A percentile compares a stretch with the other conserved stretches of the same genome.
phyloP scores from a whole-genome alignment of 2,797 vertebrate species.

The Trachops cirrhosus region DNA sequence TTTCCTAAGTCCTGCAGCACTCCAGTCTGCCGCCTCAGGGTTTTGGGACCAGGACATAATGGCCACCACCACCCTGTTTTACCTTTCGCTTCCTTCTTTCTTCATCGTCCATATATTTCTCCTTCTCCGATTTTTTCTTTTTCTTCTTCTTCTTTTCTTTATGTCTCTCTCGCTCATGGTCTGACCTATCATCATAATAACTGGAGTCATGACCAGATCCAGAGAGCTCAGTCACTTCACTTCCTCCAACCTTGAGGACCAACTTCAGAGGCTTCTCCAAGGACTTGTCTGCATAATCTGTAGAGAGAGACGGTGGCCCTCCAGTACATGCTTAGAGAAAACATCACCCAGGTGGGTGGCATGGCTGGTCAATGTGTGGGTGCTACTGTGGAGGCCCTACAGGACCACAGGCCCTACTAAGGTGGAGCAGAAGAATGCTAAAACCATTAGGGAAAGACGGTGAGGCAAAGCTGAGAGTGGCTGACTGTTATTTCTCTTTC shows the following conservation, averaged over 20 bases:
- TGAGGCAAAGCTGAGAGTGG: accelerated
- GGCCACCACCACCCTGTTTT: accelerated
- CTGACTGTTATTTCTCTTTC: not conserved
- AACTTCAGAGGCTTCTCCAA: constrained; percentile 96
- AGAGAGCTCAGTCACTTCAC: constrained; percentile 96
- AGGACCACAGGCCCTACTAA: accelerated
- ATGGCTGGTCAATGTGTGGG: accelerated
- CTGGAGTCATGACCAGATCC: constrained; percentile 98
- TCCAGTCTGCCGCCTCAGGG: accelerated
- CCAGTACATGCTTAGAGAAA: accelerated
- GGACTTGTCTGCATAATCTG: constrained; percentile 94
- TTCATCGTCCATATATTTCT: constrained; percentile 45
- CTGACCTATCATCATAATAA: constrained; percentile 96
- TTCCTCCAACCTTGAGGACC: constrained; percentile 97
- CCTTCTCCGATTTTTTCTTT: constrained; percentile 96
- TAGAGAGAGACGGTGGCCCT: not conserved
- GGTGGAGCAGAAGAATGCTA: not conserved
- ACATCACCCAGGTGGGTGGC: accelerated
- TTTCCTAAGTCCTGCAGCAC: accelerated
- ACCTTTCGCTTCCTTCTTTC: constrained; percentile 93
- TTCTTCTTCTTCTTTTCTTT: constrained; percentile 99
- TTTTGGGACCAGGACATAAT: accelerated
- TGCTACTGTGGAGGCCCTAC: not conserved
- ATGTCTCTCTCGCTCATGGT: constrained; percentile 95
- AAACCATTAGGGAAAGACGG: accelerated